Base-by-base conservation (phyloP, 2,797 vertebrate species). In the Scolopax bukidnonensis region DNA sequence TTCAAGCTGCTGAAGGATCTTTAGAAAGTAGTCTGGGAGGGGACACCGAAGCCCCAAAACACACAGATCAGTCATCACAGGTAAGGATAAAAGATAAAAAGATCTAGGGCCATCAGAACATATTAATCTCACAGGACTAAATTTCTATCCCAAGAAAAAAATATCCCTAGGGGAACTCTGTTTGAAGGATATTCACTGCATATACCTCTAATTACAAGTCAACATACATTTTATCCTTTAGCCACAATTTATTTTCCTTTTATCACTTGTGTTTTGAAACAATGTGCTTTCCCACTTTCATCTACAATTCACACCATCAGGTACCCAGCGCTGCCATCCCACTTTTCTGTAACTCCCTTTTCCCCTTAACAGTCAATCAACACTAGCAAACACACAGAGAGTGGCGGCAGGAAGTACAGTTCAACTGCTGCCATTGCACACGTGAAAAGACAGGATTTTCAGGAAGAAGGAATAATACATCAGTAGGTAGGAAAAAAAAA, bases 361-460 rank as follows among this genome's bases (percentile, higher is more conserved):
- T 51, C 75, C 56, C 77, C 92, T 87, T 21, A 87, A 25, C 78
- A 92, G 71, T 90, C 77, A 96, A 64, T 88, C 92, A 91, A 53
- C 57, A 38, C 10, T 16, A 80, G 20, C 64, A 90, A 87, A 63
- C 67, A 68, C 56, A 65, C 45, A 41, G 6, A 70, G 43, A 90
- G 60, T 20, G 48, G 33, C 6, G 7, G 75, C 40, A 53, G 28
- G 64, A 48, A 59, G 38, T 9, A 24, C 84, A 71, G 68, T 24
- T 71, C 80, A 80, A 16, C 54, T 77, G 18, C 13, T 80, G 75
- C 81, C 50, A 57, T 28, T 74, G 75, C 69, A 57, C 20, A 41
- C 23, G 64, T 9, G 53, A 74, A 80, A 45, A 93, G 32, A 68
- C 36, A 64, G 43, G 86, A 83, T 32, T 80, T 76, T 50, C 45